Conservation (phyloP, 2,113 vertebrate species). For the Hydrochoerus hydrochaeris region DNA sequence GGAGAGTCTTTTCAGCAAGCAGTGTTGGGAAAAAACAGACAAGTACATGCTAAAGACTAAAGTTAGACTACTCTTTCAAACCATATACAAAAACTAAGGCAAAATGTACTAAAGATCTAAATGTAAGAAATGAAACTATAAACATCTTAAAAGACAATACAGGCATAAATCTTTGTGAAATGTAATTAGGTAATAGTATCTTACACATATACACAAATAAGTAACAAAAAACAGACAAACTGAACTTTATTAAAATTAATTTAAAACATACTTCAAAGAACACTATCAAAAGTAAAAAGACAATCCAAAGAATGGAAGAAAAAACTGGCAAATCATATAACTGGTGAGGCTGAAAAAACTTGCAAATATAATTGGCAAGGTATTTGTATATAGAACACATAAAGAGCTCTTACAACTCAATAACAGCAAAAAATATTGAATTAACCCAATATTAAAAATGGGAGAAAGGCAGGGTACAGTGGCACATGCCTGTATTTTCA, state of each 20-base stretch:
- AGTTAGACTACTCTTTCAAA: slow-evolving; percentile 38
- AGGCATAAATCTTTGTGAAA: not conserved
- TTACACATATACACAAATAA: slow-evolving; percentile 32
- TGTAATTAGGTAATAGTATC: not conserved
- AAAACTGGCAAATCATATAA: not conserved
- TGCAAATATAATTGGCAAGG: not conserved
- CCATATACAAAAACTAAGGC: slow-evolving; percentile 11
- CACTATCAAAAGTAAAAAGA: slow-evolving; percentile 21
- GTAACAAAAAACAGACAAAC: slow-evolving; percentile 16
- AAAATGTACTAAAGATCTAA: slow-evolving; percentile 13
- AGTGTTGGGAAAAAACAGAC: not conserved
- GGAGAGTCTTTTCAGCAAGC: not conserved
- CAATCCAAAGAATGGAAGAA: slow-evolving; percentile 9
- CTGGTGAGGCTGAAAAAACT: not conserved
- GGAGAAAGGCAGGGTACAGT: not conserved
- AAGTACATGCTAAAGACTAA: not conserved
- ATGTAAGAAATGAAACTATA: not conserved
- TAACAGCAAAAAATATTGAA: slow-evolving; percentile 20
- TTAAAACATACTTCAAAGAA: slow-evolving; percentile 20
- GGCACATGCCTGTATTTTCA: not conserved
- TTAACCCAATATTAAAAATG: not conserved
- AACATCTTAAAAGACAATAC: slow-evolving; percentile 19
- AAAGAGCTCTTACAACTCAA: not conserved
- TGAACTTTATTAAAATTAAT: slow-evolving; percentile 31
- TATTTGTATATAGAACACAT: not conserved